Percentiles rank a stretch among this genome's conserved stretches.
Evolutionary conservation across 2,113 vertebrate species (phyloP).

Genomic region (Solenodon paradoxus): DNA sequence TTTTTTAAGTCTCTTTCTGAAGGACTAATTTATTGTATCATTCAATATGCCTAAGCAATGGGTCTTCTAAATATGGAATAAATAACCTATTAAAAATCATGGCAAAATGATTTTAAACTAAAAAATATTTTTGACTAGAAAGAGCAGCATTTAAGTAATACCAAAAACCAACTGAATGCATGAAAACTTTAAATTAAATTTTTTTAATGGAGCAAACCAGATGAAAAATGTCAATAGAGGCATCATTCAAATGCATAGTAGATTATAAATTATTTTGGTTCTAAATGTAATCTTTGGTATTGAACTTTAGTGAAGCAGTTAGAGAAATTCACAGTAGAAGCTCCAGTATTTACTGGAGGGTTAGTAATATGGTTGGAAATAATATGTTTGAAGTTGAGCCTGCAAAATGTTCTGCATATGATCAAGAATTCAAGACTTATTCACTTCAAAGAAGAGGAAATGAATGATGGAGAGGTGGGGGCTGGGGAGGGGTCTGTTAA

Average conservation of each 20-base stretch:
- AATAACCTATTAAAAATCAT: neutral
- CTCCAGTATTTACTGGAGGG: too few species aligned
- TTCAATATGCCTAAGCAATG: conserved; percentile 11
- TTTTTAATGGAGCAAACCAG: too few species aligned
- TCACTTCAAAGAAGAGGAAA: neutral
- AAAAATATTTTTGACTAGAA: neutral
- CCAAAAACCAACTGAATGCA: neutral
- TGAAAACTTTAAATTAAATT: neutral
- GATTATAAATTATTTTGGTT: neutral
- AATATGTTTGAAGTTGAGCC: neutral
- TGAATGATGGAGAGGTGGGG: neutral
- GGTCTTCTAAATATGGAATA: conserved; percentile 5
- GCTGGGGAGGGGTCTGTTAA: neutral
- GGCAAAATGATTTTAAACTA: neutral
- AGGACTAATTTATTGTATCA: conserved; percentile 12
- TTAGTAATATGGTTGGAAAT: neutral
- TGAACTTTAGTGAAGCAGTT: neutral
- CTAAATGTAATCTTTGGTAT: neutral
- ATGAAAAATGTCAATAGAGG: neutral
- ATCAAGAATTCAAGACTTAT: neutral
- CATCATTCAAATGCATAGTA: neutral
- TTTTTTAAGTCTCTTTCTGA: conserved; percentile 23
- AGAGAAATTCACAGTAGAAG: neutral
- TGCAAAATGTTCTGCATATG: neutral
- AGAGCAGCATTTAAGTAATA: neutral